Conservation (phyloP, 2,797 vertebrate species). For the Triplophysa yarkandensis region DNA sequence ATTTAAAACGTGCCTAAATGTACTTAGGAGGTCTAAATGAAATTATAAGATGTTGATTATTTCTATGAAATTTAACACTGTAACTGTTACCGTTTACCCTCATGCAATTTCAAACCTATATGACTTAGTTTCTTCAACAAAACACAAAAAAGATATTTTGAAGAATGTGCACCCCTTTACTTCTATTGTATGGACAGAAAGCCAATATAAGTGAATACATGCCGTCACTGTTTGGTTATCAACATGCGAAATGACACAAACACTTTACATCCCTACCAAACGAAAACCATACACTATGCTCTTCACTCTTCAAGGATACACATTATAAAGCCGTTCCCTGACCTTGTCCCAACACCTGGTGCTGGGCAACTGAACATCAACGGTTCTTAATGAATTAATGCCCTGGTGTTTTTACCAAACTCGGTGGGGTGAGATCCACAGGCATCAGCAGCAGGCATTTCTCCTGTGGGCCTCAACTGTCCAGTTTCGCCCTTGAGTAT, state of each 20-base stretch:
- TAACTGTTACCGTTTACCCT: background rate
- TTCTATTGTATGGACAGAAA: no score
- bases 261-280: background rate
- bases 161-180: no score
- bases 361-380: conserved; percentile 60
- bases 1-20: background rate
- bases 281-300: background rate
- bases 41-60: background rate
- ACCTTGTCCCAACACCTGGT: conserved; percentile 62
- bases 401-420: conserved; percentile 60
- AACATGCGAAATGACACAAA: background rate
- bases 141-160: no score
- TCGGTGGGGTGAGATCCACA: conserved; percentile 20
- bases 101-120: no score
- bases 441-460: conserved; percentile 33
- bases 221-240: no score
- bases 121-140: no score
- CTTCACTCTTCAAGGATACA: background rate
- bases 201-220: no score
- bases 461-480: conserved; percentile 39
- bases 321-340: conserved; percentile 13
- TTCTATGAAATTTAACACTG: background rate
- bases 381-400: conserved; percentile 67
- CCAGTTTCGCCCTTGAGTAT: conserved; percentile 42
- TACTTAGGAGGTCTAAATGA: background rate